These are phyloP conservation scores for Stenopsyche tienmushanensis DNA, from an alignment of 1,140 invertebrate genomes.

Conservation along the genomic window DNA sequence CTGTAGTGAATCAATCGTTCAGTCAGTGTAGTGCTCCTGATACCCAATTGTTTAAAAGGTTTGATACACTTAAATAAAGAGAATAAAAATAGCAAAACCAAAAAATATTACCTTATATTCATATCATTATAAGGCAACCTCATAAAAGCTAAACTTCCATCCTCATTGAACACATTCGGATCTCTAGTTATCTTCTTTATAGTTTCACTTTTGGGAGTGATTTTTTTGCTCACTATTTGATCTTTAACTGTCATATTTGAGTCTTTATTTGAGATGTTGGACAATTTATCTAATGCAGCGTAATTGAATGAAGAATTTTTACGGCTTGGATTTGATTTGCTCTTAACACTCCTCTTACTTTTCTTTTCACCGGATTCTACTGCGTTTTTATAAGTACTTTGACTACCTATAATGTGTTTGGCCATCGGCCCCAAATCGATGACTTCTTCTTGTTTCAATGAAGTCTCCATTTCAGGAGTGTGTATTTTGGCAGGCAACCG, in stretches of 20 bases:
- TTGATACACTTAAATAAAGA: too few species aligned
- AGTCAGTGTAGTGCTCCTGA: too few species aligned
- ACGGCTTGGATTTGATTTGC: too few species aligned
- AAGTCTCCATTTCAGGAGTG: neutral
- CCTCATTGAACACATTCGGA: slow-evolving; percentile 57
- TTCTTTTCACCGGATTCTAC: too few species aligned
- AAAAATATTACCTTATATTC: slow-evolving; percentile 49
- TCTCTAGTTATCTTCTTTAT: too few species aligned
- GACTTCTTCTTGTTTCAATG: slow-evolving; percentile 46
- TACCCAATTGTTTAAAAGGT: too few species aligned
- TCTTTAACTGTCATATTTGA: neutral
- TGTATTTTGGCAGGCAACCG: slow-evolving; percentile 28
- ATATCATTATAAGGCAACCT: slow-evolving; percentile 58
- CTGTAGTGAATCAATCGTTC: too few species aligned
- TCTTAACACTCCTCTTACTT: too few species aligned
- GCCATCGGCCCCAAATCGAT: neutral
- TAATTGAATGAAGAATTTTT: neutral
- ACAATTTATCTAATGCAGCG: neutral
- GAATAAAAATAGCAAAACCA: too few species aligned
- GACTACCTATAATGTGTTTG: too few species aligned
- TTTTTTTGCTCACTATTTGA: neutral
- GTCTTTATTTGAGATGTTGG: slow-evolving; percentile 40
- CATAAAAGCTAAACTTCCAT: slow-evolving; percentile 56
- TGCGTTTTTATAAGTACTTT: too few species aligned
- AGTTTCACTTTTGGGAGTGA: slow-evolving; percentile 44